A percentile compares a stretch with the other conserved stretches of the same genome.
Conservation (phyloP, 1,140 invertebrate genomes). For the Drosophila lacertosa region DNA sequence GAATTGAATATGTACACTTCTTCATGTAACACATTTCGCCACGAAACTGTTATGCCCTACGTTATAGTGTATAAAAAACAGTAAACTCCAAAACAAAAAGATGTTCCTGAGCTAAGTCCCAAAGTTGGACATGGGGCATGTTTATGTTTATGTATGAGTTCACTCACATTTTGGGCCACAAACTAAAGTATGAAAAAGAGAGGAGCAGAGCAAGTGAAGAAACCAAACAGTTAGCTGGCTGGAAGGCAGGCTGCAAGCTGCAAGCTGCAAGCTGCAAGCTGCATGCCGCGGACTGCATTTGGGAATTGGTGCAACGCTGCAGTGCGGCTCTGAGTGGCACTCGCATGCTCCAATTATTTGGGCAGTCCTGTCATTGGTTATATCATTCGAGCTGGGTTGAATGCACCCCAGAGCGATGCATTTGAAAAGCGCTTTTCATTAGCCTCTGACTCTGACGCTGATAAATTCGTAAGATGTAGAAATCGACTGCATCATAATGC, state of each 20-base stretch:
- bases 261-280: constrained; percentile 35
- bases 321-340: constrained; percentile 70
- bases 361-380: constrained; percentile 72
- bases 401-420: constrained; percentile 47
- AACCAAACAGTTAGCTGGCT: constrained; percentile 62
- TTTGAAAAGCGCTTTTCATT: constrained; percentile 64
- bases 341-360: constrained; percentile 77
- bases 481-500: constrained; percentile 43
- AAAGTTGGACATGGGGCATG: constrained; percentile 53
- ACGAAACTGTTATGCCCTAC: too few species aligned
- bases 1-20: too few species aligned
- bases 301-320: constrained; percentile 65
- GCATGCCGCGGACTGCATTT: constrained; percentile 48
- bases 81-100: constrained; percentile 18
- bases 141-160: constrained; percentile 76
- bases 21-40: too few species aligned
- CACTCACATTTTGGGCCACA: constrained; percentile 64
- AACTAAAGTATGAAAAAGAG: constrained; percentile 3
- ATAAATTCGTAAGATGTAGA: constrained; percentile 46
- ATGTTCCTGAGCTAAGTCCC: constrained; percentile 30
- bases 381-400: constrained; percentile 65
- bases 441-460: constrained; percentile 60
- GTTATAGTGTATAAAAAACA: constrained; percentile 19
- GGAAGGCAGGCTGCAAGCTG: constrained; percentile 8
- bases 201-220: constrained; percentile 5